These are phyloP conservation scores for Crypturellus undulatus DNA, from an alignment of 2,113 vertebrate genomes.

Conservation along the genomic window DNA sequence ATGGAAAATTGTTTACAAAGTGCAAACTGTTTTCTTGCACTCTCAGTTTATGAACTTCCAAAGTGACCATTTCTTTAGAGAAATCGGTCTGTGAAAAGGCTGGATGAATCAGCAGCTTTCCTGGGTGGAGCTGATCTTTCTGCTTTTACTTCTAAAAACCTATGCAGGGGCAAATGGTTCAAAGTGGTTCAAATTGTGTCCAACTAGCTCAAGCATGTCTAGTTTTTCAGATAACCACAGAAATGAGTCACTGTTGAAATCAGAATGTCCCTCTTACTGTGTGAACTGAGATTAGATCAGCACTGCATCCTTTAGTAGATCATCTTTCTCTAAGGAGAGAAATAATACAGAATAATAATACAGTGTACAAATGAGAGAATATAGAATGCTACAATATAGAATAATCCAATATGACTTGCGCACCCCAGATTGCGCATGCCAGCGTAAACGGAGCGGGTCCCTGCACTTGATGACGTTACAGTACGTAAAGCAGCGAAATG, in stretches of 20 bases:
- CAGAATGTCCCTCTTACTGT: background rate
- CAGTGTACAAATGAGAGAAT: background rate
- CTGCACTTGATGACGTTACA: slow-evolving; percentile 1
- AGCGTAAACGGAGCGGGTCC: background rate
- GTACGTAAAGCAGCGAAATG: slow-evolving; percentile 43
- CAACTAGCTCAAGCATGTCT: background rate
- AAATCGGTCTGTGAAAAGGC: background rate
- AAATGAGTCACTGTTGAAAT: background rate
- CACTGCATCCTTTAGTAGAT: background rate
- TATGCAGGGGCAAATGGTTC: background rate
- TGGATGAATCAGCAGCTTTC: background rate
- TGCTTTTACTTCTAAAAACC: background rate
- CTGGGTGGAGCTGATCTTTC: background rate
- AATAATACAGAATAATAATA: no score
- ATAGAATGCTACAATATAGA: background rate
- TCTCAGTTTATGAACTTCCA: background rate
- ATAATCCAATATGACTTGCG: background rate
- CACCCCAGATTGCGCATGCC: background rate
- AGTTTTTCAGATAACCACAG: background rate
- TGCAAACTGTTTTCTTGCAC: background rate
- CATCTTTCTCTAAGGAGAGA: background rate
- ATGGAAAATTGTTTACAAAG: background rate
- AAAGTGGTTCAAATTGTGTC: background rate
- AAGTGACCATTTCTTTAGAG: background rate
- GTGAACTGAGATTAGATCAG: background rate